phyloP scores from a whole-genome alignment of 2,797 vertebrate genomes.

The Paratrypauchen microcephalus region DNA sequence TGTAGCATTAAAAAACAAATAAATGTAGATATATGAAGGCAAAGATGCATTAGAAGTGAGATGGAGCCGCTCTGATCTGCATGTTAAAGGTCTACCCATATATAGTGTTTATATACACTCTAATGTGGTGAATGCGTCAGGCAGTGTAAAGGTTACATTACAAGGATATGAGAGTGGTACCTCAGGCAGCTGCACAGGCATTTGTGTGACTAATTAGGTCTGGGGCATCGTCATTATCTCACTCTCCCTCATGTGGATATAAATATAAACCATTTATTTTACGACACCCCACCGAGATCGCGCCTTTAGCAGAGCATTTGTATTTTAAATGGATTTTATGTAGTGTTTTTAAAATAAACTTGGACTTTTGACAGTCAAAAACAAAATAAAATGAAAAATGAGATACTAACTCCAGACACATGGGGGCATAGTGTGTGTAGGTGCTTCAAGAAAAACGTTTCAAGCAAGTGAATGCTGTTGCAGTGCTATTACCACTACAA shows the following conservation, averaged over 20 bases:
- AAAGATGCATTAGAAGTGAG: neutral
- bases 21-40: neutral
- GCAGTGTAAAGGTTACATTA: slow-evolving; percentile 5
- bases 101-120: neutral
- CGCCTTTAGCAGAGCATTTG: neutral
- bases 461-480: too few relatives aligned
- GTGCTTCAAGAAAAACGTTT: neutral
- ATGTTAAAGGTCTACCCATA: neutral
- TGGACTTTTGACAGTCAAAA: neutral
- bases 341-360: neutral
- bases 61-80: neutral
- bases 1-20: neutral
- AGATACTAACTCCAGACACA: neutral
- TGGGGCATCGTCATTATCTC: slow-evolving; percentile 5
- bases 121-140: neutral
- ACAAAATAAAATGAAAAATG: neutral
- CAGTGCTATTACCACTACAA: too few relatives aligned
- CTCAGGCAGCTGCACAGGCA: slow-evolving; percentile 11
- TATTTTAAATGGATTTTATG: neutral
- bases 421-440: neutral
- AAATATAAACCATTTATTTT: slow-evolving; percentile 14
- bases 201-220: slow-evolving; percentile 18
- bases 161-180: neutral
- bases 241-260: slow-evolving; percentile 9
- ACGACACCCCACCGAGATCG: neutral